phyloP scores from a whole-genome alignment of 2,888 invertebrate genomes.

The Nephrotoma appendiculata region DNA sequence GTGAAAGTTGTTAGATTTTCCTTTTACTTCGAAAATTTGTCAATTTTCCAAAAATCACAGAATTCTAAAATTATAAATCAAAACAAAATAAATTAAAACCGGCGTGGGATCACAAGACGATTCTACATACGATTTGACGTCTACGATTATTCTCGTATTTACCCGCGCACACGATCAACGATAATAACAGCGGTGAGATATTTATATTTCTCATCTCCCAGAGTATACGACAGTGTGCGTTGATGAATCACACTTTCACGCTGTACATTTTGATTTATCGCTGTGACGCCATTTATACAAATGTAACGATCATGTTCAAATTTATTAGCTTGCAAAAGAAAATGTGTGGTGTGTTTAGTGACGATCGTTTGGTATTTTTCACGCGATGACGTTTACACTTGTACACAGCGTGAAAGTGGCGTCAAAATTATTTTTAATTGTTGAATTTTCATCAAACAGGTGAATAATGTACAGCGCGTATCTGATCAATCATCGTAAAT shows the following conservation, averaged over 20 bases:
- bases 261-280: background rate
- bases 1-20: background rate
- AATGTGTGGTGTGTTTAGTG: no score
- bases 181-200: background rate
- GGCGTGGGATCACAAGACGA: background rate
- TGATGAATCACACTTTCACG: background rate
- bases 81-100: background rate
- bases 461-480: background rate
- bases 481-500: background rate
- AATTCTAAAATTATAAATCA: background rate
- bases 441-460: background rate
- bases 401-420: background rate
- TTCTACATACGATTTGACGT: background rate
- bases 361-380: background rate
- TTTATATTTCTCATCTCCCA: background rate
- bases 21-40: background rate
- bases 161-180: background rate
- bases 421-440: background rate
- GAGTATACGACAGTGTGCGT: background rate
- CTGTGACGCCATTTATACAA: background rate
- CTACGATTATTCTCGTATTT: background rate
- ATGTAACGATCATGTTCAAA: background rate
- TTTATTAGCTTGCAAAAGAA: background rate
- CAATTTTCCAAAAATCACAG: background rate
- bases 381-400: background rate